Evolutionary conservation across 2,888 invertebrate species (phyloP).

Genomic region (Gibbula magus): DNA sequence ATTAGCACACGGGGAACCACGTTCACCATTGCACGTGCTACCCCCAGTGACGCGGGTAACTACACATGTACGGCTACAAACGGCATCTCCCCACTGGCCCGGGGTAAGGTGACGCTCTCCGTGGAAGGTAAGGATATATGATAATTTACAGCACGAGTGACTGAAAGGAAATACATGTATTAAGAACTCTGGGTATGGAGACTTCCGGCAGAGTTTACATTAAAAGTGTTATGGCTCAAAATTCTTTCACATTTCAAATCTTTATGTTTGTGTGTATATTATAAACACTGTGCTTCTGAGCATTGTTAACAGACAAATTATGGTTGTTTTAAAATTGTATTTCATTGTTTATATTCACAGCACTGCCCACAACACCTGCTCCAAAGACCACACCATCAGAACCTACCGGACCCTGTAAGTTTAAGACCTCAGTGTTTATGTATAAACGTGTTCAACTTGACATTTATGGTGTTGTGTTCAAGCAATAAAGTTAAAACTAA

Average conservation of each 20-base stretch:
- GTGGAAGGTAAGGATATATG: conserved; percentile 46
- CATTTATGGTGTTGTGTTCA: too few relatives aligned
- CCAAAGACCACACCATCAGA: conserved; percentile 29
- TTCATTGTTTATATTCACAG: neutral
- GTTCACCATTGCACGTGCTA: conserved; percentile 31
- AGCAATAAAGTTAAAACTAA: too few relatives aligned
- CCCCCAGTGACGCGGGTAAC: conserved; percentile 35
- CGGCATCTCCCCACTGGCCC: conserved; percentile 33
- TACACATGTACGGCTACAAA: conserved; percentile 46
- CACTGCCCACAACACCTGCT: conserved; percentile 24
- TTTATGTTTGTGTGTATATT: too few relatives aligned
- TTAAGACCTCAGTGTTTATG: neutral
- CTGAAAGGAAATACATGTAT: too few relatives aligned
- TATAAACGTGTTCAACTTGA: too few relatives aligned
- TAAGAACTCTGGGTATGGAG: too few relatives aligned
- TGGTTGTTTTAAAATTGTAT: neutral
- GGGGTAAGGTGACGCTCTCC: conserved; percentile 36
- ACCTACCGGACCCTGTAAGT: conserved; percentile 19
- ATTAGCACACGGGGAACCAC: conserved; percentile 31
- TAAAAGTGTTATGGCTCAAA: too few relatives aligned
- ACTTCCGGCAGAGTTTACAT: too few relatives aligned
- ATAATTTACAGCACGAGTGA: too few relatives aligned
- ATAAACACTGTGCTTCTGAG: too few relatives aligned
- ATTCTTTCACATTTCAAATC: too few relatives aligned
- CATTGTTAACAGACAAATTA: too few relatives aligned